These are phyloP conservation scores for Otus sunia DNA, from an alignment of 2,113 vertebrate genomes.

Conservation along the genomic window DNA sequence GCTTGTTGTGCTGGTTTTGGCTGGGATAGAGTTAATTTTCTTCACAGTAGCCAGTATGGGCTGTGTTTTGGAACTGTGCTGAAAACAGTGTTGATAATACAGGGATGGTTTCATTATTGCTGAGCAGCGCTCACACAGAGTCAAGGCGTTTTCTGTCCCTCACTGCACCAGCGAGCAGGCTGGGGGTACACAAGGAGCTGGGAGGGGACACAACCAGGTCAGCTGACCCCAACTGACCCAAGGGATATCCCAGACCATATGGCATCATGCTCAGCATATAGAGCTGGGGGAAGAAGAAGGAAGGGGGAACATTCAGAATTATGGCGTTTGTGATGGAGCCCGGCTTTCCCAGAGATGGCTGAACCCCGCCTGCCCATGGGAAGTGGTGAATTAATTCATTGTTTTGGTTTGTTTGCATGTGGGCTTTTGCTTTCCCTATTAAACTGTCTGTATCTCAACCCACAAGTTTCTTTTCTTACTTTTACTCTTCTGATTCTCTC, in stretches of 20 bases:
- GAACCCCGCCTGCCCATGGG: neutral
- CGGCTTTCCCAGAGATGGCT: neutral
- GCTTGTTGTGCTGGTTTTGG: neutral
- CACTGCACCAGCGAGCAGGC: neutral
- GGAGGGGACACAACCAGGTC: neutral
- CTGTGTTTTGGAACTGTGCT: neutral
- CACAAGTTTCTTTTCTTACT: neutral
- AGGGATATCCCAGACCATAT: neutral
- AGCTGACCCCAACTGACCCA: neutral
- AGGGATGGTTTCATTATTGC: neutral
- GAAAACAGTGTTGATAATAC: neutral
- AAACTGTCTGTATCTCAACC: neutral
- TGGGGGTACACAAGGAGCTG: neutral
- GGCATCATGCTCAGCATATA: too few relatives aligned
- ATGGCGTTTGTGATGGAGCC: too few relatives aligned
- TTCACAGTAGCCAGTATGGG: neutral
- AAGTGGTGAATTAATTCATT: neutral
- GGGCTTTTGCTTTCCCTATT: neutral
- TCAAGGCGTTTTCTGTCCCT: neutral
- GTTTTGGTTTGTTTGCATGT: neutral
- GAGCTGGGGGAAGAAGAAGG: neutral
- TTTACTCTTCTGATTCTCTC: neutral
- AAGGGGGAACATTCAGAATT: neutral
- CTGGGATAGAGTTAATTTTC: neutral
- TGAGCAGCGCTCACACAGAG: neutral